Percentiles rank a stretch among this genome's conserved stretches.
phyloP scores from a whole-genome alignment of 2,888 invertebrate genomes.

The Papilio gigon region DNA sequence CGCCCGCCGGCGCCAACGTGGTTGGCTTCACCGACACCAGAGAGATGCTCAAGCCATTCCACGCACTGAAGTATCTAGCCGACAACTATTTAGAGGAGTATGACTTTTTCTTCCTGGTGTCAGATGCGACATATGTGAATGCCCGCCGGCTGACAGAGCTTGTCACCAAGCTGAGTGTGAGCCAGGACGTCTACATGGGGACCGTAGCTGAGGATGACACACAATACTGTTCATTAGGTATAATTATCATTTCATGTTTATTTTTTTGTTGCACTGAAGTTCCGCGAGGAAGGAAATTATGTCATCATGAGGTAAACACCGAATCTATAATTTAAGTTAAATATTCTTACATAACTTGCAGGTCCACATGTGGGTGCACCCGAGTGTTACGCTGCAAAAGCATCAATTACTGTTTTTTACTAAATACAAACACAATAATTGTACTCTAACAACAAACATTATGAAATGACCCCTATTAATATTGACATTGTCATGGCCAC shows the following conservation, averaged over 20 bases:
- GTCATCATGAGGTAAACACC: no score
- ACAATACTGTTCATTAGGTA: constrained; percentile 87
- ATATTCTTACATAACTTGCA: no score
- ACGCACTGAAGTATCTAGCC: constrained; percentile 93
- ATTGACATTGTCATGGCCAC: constrained; percentile 6
- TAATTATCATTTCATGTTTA: constrained; percentile 42
- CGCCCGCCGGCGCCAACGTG: constrained; percentile 83
- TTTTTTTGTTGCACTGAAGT: not conserved
- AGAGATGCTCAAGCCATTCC: constrained; percentile 89
- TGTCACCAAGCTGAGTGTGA: constrained; percentile 90
- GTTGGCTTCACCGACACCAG: constrained; percentile 93
- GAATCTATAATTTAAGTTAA: no score
- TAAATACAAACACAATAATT: no score
- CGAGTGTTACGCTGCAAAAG: no score
- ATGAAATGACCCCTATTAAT: not conserved
- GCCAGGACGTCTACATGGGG: constrained; percentile 93
- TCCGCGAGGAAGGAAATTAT: not conserved
- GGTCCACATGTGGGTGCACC: no score
- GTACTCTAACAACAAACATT: not conserved
- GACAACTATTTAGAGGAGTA: constrained; percentile 95
- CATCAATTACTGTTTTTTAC: no score
- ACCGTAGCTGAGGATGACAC: constrained; percentile 82
- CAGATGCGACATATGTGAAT: constrained; percentile 93
- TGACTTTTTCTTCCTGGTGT: constrained; percentile 95
- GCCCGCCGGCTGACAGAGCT: constrained; percentile 88